Base-by-base conservation (phyloP, 2,888 invertebrate genomes). In the Stegana nigrithorax region DNA sequence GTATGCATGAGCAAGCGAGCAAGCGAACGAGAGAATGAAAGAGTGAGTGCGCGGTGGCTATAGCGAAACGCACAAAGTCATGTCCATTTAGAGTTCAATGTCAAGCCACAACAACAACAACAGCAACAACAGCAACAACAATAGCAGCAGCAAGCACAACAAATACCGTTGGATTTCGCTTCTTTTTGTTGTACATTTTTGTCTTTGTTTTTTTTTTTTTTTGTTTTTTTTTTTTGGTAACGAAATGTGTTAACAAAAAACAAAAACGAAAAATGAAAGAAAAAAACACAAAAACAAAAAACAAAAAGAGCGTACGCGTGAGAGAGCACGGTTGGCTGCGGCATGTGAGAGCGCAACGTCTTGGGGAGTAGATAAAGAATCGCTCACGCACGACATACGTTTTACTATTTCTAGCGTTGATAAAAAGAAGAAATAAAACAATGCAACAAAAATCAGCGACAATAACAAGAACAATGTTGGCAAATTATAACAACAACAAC, bases 1-100 rank as follows among this genome's bases (percentile, higher is more conserved):
- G n/a, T 27, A 32, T 39, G 21, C 45, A 42, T 36, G 29, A 29
- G 56, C 21, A 32, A 26, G 27, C 26, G 56, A 56, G 29, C 14
- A 17, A 53, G 51, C 23, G 44, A 17, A 14, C 10, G 42, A 23
- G 32, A 26, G 60, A 6, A 50, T 23, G 27, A 14, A 56, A 10
- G 47, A 6, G 47, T 14, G 45, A 25, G 59, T 32, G 63, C 27
- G 36, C 45, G 32, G 53, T 27, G 26, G 65, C 19, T n/a, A n/a
- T n/a, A n/a, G n/a, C n/a, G n/a, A n/a, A 75, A 65, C 73, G 68
- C 71, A 68, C 78, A 66, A n/a, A n/a, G n/a, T n/a, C n/a, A n/a
- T n/a, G n/a, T 77, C 75, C 73, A 70, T 78, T 75, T 78, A 71
- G 78, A 75, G 75, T 78, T 80, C 78, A 78, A 78, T 78, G 78